Evolutionary conservation across 2,797 vertebrate species (phyloP).

Genomic region (Psittacula echo): DNA sequence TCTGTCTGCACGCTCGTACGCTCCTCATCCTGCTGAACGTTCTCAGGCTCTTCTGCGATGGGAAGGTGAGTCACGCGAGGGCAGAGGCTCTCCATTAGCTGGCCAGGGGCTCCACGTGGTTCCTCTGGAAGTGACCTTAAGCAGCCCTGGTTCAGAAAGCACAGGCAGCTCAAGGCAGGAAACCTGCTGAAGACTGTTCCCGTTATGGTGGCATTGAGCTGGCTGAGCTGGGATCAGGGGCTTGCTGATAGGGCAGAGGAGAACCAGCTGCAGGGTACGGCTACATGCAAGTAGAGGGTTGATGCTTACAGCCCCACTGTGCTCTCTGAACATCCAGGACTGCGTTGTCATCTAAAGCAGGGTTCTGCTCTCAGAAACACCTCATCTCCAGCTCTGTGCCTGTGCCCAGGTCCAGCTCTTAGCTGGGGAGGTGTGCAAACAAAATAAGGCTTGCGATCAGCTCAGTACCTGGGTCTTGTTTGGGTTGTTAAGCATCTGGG

Average conservation of each 20-base stretch:
- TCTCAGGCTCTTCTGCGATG: background rate
- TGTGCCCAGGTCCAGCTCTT: background rate
- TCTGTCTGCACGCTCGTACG: background rate
- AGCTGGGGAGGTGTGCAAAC: background rate
- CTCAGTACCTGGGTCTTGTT: background rate
- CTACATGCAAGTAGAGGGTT: background rate
- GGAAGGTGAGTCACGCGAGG: constrained; percentile 37
- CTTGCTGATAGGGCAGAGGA: background rate
- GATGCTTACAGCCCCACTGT: background rate
- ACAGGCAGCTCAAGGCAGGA: background rate
- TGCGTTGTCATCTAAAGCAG: background rate
- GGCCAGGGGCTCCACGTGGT: constrained; percentile 36
- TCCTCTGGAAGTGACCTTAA: constrained; percentile 11
- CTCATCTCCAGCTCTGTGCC: background rate
- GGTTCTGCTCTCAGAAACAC: background rate
- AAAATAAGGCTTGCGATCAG: background rate
- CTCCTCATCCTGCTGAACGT: background rate
- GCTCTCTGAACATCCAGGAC: background rate
- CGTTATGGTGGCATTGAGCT: background rate
- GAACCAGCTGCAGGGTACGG: background rate
- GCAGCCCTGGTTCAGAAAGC: background rate
- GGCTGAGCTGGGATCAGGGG: background rate
- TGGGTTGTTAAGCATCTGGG: background rate
- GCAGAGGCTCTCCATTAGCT: constrained; percentile 1
- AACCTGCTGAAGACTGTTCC: background rate